Evolutionary conservation across 2,113 vertebrate genomes (phyloP).

Genomic region (Lathamus discolor): DNA sequence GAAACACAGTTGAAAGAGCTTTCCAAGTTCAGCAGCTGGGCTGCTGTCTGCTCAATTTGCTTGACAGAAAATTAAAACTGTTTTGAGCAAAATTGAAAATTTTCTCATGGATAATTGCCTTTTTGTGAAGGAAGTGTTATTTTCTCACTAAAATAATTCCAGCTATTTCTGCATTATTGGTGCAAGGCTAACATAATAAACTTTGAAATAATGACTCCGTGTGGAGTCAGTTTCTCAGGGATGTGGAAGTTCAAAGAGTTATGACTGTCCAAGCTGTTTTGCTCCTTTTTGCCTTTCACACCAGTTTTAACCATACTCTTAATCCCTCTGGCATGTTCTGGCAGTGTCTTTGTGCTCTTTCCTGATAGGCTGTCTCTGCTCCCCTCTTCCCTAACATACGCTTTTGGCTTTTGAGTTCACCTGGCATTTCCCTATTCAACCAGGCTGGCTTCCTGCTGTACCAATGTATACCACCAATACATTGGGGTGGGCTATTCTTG

Average conservation of each 20-base stretch:
- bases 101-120: not conserved
- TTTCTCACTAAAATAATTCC: not conserved
- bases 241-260: not conserved
- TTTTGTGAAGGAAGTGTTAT: not conserved
- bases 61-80: not conserved
- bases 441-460: not conserved
- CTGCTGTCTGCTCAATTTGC: not conserved
- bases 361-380: not conserved
- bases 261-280: not conserved
- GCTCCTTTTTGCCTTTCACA: not conserved
- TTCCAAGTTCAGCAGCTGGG: slow-evolving; percentile 14
- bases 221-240: not conserved
- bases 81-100: slow-evolving; percentile 33
- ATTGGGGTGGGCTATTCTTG: not conserved
- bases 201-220: not conserved
- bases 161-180: not conserved
- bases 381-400: rapidly evolving
- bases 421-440: not conserved
- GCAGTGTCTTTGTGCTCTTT: not conserved
- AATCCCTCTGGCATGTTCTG: not conserved
- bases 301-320: not conserved
- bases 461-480: too few relatives aligned
- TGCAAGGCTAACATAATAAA: not conserved
- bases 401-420: not conserved
- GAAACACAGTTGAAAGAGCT: not conserved